Evolutionary conservation across 2,797 vertebrate species (phyloP).

Genomic region (Chelmon rostratus): DNA sequence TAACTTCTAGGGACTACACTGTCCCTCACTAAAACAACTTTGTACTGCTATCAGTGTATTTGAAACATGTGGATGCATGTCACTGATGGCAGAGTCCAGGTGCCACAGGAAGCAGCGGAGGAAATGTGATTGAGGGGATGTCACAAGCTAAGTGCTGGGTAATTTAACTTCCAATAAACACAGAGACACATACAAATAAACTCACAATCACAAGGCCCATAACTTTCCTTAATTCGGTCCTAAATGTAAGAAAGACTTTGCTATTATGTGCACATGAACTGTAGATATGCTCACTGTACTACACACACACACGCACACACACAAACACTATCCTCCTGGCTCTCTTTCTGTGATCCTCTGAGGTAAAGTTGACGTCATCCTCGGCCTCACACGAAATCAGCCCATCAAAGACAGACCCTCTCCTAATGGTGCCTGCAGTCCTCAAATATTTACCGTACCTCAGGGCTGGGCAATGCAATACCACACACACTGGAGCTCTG

Average conservation of each 20-base stretch:
- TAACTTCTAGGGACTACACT: neutral
- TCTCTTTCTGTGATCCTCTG: conserved; percentile 12
- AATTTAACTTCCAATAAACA: conserved; percentile 49
- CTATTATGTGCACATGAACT: neutral
- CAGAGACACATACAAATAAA: conserved; percentile 18
- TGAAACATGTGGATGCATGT: neutral
- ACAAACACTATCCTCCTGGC: conserved; percentile 43
- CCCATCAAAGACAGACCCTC: conserved; percentile 63
- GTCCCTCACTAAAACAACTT: neutral
- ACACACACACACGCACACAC: neutral
- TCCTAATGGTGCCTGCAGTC: conserved; percentile 58
- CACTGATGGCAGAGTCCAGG: conserved; percentile 17
- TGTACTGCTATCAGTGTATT: neutral
- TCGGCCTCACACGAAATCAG: conserved; percentile 54
- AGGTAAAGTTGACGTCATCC: conserved; percentile 63
- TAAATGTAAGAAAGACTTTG: conserved; percentile 2
- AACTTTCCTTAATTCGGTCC: neutral
- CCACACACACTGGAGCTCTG: conserved; percentile 56
- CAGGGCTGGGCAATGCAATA: conserved; percentile 35
- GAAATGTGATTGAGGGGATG: conserved; percentile 29
- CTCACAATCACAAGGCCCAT: neutral
- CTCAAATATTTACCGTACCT: conserved; percentile 70
- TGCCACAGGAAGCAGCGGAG: conserved; percentile 21
- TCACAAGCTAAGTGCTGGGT: conserved; percentile 21
- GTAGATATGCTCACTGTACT: neutral